Evolutionary conservation across 2,113 vertebrate species (phyloP), one percentile per base, ranked within the genome.

Genomic region (Ptilorrhoa leucosticta): DNA sequence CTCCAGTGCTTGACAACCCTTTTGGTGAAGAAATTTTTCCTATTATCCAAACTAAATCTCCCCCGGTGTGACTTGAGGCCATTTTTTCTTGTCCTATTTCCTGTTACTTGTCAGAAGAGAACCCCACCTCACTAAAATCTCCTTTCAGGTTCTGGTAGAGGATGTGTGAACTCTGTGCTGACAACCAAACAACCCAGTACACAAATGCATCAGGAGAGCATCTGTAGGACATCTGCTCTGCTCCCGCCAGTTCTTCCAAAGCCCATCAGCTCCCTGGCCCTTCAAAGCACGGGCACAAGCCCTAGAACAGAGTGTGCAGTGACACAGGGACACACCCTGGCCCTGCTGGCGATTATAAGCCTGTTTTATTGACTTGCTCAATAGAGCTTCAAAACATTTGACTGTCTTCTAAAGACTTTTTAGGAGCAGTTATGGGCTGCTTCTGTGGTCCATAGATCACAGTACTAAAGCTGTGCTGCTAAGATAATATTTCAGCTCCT

Each of bases 321-420:
- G 22, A 54, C 70, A 68, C 4, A 15, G 20, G 21, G n/a, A 47
- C 47, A 54, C 30, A 35, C 6, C 27, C 47, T 13, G 17, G n/a
- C n/a, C n/a, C n/a, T n/a, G n/a, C n/a, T n/a, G n/a, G 18, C 1
- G 0, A 42, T 33, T 40, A 9, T 16, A 31, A 42, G 4, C 30
- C 30, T 28, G 22, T 47, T 47, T 60, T n/a, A 31, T 31, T 75
- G 69, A 82, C n/a, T 39, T 61, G 15, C 40, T 69, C 47, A 35
- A 27, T 13, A 30, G 54, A 76, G 7, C 35, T 48, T 48, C 26
- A 48, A 48, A 83, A 60, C 19, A 33, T 42, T 76, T 16, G 42
- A 37, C 54, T 54, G 27, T 26, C 20, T 80, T 80, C 58, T 65
- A 77, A 86, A 70, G 48, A 50, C 58, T 42, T 17, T 86, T 69